Evolutionary conservation across 1,140 invertebrate genomes (phyloP).

Genomic region (Hetaerina americana): DNA sequence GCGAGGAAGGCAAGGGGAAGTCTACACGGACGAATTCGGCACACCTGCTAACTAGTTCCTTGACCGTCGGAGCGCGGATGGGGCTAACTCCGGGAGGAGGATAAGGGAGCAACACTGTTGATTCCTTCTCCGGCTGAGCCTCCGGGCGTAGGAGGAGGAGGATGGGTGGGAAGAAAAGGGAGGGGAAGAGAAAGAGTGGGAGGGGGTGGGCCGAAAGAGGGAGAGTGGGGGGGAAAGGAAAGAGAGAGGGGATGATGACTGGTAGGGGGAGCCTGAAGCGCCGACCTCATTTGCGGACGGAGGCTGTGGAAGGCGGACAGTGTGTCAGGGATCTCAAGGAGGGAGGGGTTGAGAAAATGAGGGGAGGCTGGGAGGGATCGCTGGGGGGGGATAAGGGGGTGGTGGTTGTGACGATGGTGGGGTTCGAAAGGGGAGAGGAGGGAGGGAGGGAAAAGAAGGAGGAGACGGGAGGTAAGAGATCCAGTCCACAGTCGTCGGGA

Average conservation of each 20-base stretch:
- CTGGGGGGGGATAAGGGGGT: background rate
- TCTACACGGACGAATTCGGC: background rate
- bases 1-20: background rate
- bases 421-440: too few relatives aligned
- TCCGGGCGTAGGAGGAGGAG: background rate
- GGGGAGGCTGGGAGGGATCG: too few relatives aligned
- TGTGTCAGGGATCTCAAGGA: background rate
- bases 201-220: too few relatives aligned
- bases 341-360: too few relatives aligned
- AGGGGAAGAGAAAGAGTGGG: too few relatives aligned
- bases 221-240: too few relatives aligned
- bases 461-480: background rate
- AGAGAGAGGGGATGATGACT: too few relatives aligned
- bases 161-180: background rate
- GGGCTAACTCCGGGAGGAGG: background rate
- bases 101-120: too few relatives aligned
- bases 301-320: background rate
- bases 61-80: background rate
- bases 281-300: background rate
- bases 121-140: background rate
- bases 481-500: background rate
- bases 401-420: background rate
- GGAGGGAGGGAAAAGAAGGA: background rate
- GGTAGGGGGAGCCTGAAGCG: background rate
- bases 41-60: background rate